Conservation (phyloP, 2,113 vertebrate species). For the Spheniscus mendiculus region DNA sequence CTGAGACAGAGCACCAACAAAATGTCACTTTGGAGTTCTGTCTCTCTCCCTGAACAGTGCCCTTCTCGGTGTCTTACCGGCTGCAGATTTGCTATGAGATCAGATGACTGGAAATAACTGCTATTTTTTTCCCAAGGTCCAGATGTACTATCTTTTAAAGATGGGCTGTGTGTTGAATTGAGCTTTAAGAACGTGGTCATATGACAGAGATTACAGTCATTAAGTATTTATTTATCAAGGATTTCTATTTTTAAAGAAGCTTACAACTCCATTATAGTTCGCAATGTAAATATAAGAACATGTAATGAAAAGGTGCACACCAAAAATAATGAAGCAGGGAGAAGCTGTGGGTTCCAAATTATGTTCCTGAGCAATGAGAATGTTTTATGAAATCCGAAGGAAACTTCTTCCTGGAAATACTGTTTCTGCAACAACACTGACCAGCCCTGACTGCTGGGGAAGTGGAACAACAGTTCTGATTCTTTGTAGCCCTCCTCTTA, state of each 20-base stretch:
- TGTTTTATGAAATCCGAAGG: constrained; percentile 30
- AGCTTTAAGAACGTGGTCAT: background rate
- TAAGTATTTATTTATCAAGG: constrained; percentile 52
- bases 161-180: background rate
- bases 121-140: background rate
- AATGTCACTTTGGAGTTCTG: background rate
- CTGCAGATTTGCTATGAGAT: background rate
- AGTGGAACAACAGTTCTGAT: background rate
- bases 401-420: constrained; percentile 34
- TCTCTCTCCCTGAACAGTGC: background rate
- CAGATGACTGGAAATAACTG: constrained; percentile 5
- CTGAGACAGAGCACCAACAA: background rate
- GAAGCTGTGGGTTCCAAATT: constrained; percentile 17
- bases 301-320: constrained; percentile 1
- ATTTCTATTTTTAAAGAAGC: constrained; percentile 55
- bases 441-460: background rate
- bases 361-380: constrained; percentile 28
- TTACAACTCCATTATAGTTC: background rate
- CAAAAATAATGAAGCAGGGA: background rate
- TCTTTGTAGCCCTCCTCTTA: background rate
- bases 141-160: constrained; percentile 33
- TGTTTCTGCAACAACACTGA: constrained; percentile 30
- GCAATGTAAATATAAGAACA: constrained; percentile 25
- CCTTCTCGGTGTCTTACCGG: background rate
- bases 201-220: constrained; percentile 53